Base-by-base conservation (phyloP, 2,888 invertebrate genomes). In the Microplitis manilae region DNA sequence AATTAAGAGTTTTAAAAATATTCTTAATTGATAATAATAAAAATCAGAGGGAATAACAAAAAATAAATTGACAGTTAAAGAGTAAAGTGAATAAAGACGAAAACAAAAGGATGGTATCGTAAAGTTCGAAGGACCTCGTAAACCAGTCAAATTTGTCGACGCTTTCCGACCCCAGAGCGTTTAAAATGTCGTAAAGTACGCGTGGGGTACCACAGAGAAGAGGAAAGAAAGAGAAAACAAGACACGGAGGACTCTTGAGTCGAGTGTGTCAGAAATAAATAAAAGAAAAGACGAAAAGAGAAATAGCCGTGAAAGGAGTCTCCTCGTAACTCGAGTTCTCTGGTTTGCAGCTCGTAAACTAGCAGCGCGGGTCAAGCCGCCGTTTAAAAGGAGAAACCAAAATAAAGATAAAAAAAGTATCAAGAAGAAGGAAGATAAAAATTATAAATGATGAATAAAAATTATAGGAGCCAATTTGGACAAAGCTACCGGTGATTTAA, bases 121-220 rank as follows among this genome's bases (percentile, higher is more conserved):
- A 82, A 84, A 84, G 76, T 77, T 80, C 71, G 71, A 61, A 70
- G 81, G 70, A 76, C 77, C 79, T 85, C 85, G 79, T 86, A 86
- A 86, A 86, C 73, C 81, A 83, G 83, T 86, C 84, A 84, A 85
- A 86, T 85, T 83, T 86, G 85, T 86, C 85, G 79, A 83, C 83
- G 83, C 83, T 83, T 80, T 73, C 76, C 82, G 75, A 76, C 83
- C 81, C 82, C 73, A 81, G 73, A 79, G 80, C 78, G 79, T 84
- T 86, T 86, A 85, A 85, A 85, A 76, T 84, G 83, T 85, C 84
- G 76, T 87, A 86, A 87, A 87, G 80, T 80, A 82, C 79, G 79
- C 70, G 77, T 77, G 68, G 76, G 76, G 77, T 74, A 71, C 9
- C 13, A 30, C 30, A 30, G 30, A 30, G 30, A 30, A 30, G 30